These are phyloP conservation scores for Saguinus midas DNA, from an alignment of 2,113 vertebrate genomes.

Conservation along the genomic window DNA sequence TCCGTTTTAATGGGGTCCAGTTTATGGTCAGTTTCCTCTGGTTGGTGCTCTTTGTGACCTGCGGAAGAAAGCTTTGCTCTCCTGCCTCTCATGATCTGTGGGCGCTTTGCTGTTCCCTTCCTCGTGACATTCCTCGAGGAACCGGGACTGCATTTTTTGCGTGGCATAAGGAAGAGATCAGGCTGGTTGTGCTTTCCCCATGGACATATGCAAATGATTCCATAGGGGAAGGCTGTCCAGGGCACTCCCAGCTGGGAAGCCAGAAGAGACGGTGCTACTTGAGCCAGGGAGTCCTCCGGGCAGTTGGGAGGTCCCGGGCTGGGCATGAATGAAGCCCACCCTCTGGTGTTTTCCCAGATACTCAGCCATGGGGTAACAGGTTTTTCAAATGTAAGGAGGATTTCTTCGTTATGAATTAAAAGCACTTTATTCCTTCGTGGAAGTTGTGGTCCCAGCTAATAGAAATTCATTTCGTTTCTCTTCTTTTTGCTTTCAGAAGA, in stretches of 20 bases:
- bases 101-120: background rate
- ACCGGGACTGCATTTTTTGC: no score
- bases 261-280: rapidly evolving
- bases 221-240: no score
- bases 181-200: rapidly evolving
- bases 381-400: rapidly evolving
- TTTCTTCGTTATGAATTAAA: rapidly evolving
- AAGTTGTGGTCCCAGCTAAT: rapidly evolving
- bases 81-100: background rate
- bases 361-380: rapidly evolving
- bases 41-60: background rate
- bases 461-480: rapidly evolving
- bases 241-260: no score
- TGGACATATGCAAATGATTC: rapidly evolving
- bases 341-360: background rate
- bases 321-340: no score
- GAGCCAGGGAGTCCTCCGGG: rapidly evolving
- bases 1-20: no score
- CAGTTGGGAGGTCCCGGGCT: rapidly evolving
- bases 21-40: background rate
- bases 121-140: rapidly evolving
- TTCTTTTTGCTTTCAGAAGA: background rate
- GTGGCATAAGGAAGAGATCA: no score
- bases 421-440: rapidly evolving
- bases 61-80: rapidly evolving